phyloP scores from a whole-genome alignment of 2,888 invertebrate species.

The Orchesellides sinensis region DNA sequence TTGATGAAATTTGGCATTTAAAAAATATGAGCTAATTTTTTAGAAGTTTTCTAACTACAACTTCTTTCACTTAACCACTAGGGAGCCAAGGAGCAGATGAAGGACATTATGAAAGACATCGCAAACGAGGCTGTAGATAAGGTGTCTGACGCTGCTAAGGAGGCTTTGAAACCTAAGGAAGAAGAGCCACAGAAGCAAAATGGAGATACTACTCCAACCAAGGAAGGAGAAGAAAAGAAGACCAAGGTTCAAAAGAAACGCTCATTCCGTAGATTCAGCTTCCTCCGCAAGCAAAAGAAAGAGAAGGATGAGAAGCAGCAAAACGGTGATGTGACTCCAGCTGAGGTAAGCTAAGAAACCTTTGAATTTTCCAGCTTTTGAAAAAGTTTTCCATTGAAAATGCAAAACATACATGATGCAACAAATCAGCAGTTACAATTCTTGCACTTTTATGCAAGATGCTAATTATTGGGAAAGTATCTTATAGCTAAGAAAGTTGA shows the following conservation, averaged over 20 bases:
- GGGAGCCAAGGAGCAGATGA: constrained; percentile 72
- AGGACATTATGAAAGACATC: constrained; percentile 72
- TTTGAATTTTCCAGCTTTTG: neutral
- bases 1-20: constrained; percentile 7
- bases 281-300: constrained; percentile 73
- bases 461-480: no score
- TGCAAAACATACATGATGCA: no score
- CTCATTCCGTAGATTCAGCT: constrained; percentile 73
- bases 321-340: constrained; percentile 71
- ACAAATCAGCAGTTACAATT: no score
- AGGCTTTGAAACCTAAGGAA: constrained; percentile 60
- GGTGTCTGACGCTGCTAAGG: constrained; percentile 70
- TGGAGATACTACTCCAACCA: constrained; percentile 61
- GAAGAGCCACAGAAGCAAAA: constrained; percentile 25
- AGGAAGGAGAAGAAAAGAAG: constrained; percentile 69
- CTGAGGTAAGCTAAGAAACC: constrained; percentile 67
- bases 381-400: no score
- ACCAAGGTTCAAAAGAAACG: constrained; percentile 72
- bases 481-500: no score
- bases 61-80: constrained; percentile 25
- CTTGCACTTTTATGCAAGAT: no score
- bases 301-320: constrained; percentile 73
- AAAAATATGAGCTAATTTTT: constrained; percentile 14
- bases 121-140: constrained; percentile 69
- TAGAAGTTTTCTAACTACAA: neutral